Base-by-base conservation (phyloP, 2,113 vertebrate species). In the Rhombomys opimus region DNA sequence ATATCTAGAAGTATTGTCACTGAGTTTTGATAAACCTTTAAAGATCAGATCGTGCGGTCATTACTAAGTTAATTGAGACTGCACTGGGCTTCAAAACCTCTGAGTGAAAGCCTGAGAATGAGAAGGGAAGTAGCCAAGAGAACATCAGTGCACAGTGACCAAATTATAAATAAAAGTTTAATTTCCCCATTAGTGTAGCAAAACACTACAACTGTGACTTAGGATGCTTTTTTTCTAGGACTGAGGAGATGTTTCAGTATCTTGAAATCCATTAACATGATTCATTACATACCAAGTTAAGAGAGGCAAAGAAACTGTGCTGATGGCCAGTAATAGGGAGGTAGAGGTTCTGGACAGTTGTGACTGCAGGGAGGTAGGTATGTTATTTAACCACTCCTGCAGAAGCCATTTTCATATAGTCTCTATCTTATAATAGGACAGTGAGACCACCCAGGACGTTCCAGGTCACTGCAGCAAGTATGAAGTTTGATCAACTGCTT, bases 231-330 rank as follows among this genome's bases (percentile, higher is more conserved):
- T 11, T 67, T 27, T 65, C 11, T 84, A 91, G 72, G 30, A 75
- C 30, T 68, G 25, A 38, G 82, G 95, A 96, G 61, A 77, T 87
- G 13, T 82, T 77, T 95, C 82, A 93, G 15, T 94, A 76, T 76
- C 41, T 96, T 27, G 82, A 89, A 86, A 61, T 94, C 46, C 50
- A 7, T 85, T 30, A 59, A 1, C 6, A 52, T 85, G 38, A 25
- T 91, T 82, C 68, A 46, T 87, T 90, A 41, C 2, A 65, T 52
- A 35, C 30, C 38, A 77, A 92, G 46, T 63, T 63, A 90, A 88
- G 75, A 67, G 14, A 76, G n/a, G 4, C 13, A 7, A 30, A 78
- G 63, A 78, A 4, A 41, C 90, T 22, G 0, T 86, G 17, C 68
- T 12, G 63, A 1, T 76, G 35, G 14, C 41, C 59, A 30, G 54